Percentiles rank a stretch among this genome's conserved stretches.
phyloP scores from a whole-genome alignment of 2,113 vertebrate species.

The Anthoscopus minutus region DNA sequence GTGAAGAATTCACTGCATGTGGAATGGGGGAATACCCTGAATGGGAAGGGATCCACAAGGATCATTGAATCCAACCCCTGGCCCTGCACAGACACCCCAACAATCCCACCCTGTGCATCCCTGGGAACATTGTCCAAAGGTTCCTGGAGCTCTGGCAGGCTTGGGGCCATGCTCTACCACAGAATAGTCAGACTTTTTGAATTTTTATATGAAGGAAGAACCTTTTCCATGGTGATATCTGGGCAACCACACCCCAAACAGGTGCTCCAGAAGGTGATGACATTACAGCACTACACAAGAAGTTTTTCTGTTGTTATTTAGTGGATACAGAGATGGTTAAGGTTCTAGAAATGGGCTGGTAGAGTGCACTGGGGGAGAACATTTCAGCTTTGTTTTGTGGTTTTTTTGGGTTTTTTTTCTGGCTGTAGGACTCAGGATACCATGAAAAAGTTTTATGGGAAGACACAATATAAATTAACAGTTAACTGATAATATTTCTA shows the following conservation, averaged over 20 bases:
- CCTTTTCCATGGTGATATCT: neutral
- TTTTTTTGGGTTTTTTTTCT: neutral
- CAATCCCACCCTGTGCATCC: neutral
- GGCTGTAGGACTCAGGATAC: neutral
- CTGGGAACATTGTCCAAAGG: accelerated
- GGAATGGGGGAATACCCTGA: neutral
- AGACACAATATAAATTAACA: neutral
- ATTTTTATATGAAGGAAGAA: neutral
- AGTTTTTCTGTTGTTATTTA: neutral
- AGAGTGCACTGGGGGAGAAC: neutral
- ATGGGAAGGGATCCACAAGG: neutral
- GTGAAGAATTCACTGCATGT: neutral
- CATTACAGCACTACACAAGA: accelerated
- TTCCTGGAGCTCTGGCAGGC: neutral
- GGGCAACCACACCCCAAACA: neutral
- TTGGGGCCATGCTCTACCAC: accelerated
- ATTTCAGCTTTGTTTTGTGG: neutral
- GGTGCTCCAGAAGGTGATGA: neutral
- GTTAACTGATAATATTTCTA: neutral
- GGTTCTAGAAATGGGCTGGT: neutral
- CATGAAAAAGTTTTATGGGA: neutral
- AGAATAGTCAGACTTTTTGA: neutral
- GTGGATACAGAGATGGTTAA: neutral
- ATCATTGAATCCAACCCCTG: neutral
- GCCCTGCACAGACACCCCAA: neutral